Base-by-base conservation (phyloP, 2,888 invertebrate species). In the Ceriagrion tenellum region DNA sequence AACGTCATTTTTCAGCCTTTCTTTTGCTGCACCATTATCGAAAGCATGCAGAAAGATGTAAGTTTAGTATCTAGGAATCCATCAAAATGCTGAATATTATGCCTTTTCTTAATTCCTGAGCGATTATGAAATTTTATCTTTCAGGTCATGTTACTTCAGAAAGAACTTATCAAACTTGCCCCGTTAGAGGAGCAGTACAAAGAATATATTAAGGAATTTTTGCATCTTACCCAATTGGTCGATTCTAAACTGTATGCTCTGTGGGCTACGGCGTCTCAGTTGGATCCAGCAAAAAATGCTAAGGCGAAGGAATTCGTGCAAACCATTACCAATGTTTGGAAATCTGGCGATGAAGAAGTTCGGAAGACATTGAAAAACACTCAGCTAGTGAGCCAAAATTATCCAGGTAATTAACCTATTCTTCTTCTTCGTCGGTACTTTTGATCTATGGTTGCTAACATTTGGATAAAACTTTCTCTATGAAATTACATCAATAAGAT, bases 211-310 rank as follows among this genome's bases (percentile, higher is more conserved):
- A 93, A 93, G 47, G 93, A 93, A 47, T 93, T 93, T 35, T 74
- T 93, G n/a, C 93, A 93, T n/a, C 69, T 93, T 10, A 93, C 93
- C 40, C 93, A 93, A 18, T 55, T 93, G 74, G 93, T 93, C 69
- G 93, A 93, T 93, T 93, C 93, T 35, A 93, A 93, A 93, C 47
- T 93, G 26, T 69, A 69, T 18, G 93, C 93, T 23, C 8, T 93
- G 47, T 93, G 93, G 93, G 26, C 74, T 23, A 47, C 69, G 47
- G 93, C 93, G 18, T 26, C 69, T 26, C 74, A 69, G 26, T 93
- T 69, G 40, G 93, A 93, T 6, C 6, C 93, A 3, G n/a, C 63
- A n/a, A 93, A 93, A 47, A 74, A n/a, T 69, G 56, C 30, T 18
- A 93, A 93, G 35, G 69, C 74, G 13, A 93, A 69, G 40, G 93